Base-by-base conservation (phyloP, 1,140 invertebrate species). In the Coptotermes formosanus region DNA sequence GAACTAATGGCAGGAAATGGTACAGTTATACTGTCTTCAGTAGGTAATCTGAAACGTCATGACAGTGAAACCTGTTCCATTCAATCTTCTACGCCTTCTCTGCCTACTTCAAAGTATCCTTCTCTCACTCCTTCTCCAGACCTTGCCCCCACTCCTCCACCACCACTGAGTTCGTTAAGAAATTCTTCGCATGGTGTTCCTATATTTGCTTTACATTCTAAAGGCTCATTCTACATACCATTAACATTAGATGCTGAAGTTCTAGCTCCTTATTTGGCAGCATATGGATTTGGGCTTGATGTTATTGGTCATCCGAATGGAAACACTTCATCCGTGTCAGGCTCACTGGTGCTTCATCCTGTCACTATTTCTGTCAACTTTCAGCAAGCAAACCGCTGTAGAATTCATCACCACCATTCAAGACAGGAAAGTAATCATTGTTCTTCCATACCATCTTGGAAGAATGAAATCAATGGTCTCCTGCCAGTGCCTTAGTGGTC, bases 301-400 rank as follows among this genome's bases (percentile, higher is more conserved):
- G 91, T 92, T 52, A 90, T 92, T 85, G 89, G 91, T 82, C 7
- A 30, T 75, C 64, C n/a, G 64, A 75, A 75, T 75, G 64, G 64
- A 75, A 75, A 75, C n/a, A 55, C 52, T 55, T 75, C 16, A 45
- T 87, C 59, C 83, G 83, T 59, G 23, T 85, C 48, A 19, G 85
- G 94, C 6, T 92, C 94, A 19, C 92, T 94, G 11, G 93, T 96
- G 16, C 92, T 98, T 30, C 97, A 98, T 92, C 97, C 97, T 6
- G 95, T 98, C 84, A 97, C 96, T 32, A 98, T 98, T 87, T 96
- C 96, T 88, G 97, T 98, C 3, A 97, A 97, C 90, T 97, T 97
- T 86, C 87, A 88, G 32, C 85, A 75, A 32, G 19, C 85, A 75
- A 75, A 75, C 4, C n/a, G 30, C 30, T 25, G n/a, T 25, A 75